Percentiles rank a stretch among this genome's conserved stretches.
Conservation (phyloP, 1,140 invertebrate genomes). For the Armadillidium nasatum region DNA sequence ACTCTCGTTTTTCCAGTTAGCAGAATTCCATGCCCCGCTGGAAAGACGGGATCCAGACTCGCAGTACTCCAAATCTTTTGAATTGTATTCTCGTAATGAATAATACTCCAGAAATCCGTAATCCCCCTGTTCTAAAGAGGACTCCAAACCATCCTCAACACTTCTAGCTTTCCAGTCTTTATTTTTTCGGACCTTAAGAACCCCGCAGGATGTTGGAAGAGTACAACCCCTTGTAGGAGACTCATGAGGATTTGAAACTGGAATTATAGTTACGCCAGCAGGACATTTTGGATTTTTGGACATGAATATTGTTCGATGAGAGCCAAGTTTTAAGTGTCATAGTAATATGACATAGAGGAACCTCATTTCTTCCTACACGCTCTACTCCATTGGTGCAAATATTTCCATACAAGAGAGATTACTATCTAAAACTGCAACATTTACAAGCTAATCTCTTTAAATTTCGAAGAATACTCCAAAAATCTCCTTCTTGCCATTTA, state of each 20-base stretch:
- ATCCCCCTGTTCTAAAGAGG: slow-evolving; percentile 9
- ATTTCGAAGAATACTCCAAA: too few species aligned
- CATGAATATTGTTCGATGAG: background rate
- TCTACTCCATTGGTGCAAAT: too few species aligned
- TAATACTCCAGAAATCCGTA: slow-evolving; percentile 26
- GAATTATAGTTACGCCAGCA: background rate
- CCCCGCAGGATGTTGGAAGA: background rate
- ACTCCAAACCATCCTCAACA: slow-evolving; percentile 30
- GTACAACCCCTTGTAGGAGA: background rate
- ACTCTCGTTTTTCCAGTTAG: background rate
- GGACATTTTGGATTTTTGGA: slow-evolving; percentile 4
- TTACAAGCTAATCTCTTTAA: too few species aligned
- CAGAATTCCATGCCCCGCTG: slow-evolving; percentile 6
- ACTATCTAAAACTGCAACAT: too few species aligned
- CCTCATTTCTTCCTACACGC: background rate
- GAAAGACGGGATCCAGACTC: background rate
- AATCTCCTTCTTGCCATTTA: too few species aligned
- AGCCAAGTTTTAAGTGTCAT: slow-evolving; percentile 1
- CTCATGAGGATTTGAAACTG: background rate
- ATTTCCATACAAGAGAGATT: too few species aligned
- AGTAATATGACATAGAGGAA: background rate
- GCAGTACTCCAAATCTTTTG: background rate
- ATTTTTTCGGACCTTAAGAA: background rate
- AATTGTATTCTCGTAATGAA: slow-evolving; percentile 6
- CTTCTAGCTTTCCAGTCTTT: slow-evolving; percentile 18